A percentile compares a stretch with the other conserved stretches of the same genome.
These are phyloP conservation scores for Periophthalmus magnuspinnatus DNA, from an alignment of 2,797 vertebrate species.

Conservation along the genomic window DNA sequence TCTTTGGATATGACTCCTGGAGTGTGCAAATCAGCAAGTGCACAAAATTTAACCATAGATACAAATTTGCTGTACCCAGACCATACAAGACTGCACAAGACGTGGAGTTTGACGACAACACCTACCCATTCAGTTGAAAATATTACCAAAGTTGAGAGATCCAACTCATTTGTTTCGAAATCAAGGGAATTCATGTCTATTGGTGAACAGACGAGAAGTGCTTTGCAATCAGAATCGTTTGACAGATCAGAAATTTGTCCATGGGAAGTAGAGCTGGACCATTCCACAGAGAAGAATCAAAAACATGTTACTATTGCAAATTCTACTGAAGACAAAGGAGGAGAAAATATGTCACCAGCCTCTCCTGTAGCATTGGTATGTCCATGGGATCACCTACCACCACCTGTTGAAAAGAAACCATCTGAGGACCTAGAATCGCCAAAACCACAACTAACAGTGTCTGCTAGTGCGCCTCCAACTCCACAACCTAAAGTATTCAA, in stretches of 20 bases:
- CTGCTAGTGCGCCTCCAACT: slow-evolving; percentile 75
- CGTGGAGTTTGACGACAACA: slow-evolving; percentile 79
- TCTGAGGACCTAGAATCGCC: slow-evolving; percentile 47
- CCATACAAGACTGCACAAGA: slow-evolving; percentile 83
- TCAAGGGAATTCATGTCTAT: slow-evolving; percentile 67
- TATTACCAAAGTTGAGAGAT: slow-evolving; percentile 52
- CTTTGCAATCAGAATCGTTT: slow-evolving; percentile 70
- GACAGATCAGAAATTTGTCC: slow-evolving; percentile 70
- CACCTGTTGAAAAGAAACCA: slow-evolving; percentile 37
- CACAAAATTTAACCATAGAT: slow-evolving; percentile 84
- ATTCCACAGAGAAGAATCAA: slow-evolving; percentile 61
- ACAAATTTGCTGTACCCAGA: slow-evolving; percentile 77
- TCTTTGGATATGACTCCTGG: slow-evolving; percentile 79
- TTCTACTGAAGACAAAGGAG: slow-evolving; percentile 57
- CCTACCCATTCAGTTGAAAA: slow-evolving; percentile 71
- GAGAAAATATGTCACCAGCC: slow-evolving; percentile 42
- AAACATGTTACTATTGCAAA: slow-evolving; percentile 82
- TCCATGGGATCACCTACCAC: slow-evolving; percentile 58
- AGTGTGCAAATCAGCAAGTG: slow-evolving; percentile 88
- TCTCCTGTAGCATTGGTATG: slow-evolving; percentile 58
- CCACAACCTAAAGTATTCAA: slow-evolving; percentile 65
- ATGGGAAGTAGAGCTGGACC: slow-evolving; percentile 65
- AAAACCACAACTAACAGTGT: slow-evolving; percentile 61
- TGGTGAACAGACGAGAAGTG: slow-evolving; percentile 73
- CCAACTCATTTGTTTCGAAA: slow-evolving; percentile 40